These are phyloP conservation scores for Lepus townsendii DNA, from an alignment of 2,797 vertebrate genomes.

Conservation along the genomic window DNA sequence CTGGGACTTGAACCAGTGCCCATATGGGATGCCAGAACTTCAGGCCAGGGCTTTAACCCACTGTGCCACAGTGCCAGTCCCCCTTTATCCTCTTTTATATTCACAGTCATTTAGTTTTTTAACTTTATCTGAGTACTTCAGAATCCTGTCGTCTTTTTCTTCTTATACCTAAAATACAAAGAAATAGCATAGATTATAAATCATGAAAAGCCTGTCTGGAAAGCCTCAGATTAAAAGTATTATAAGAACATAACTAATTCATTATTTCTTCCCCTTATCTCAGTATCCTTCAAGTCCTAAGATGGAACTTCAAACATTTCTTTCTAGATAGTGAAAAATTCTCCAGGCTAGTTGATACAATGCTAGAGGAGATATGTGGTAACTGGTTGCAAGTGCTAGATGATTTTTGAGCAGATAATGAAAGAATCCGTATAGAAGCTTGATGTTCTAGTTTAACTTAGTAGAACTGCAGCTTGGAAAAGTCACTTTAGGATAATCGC, in stretches of 20 bases:
- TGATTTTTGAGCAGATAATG: not conserved
- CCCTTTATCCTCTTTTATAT: not conserved
- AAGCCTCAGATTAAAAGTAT: slow-evolving; percentile 34
- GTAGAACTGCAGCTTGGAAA: not conserved
- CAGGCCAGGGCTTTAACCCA: too few relatives aligned
- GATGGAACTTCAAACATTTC: not conserved
- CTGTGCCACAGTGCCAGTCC: too few relatives aligned
- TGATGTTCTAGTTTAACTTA: not conserved
- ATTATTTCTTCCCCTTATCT: slow-evolving; percentile 32
- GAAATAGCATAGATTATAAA: not conserved
- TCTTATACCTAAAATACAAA: slow-evolving; percentile 4
- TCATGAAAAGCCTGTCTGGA: not conserved
- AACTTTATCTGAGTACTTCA: not conserved
- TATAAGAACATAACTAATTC: slow-evolving; percentile 44
- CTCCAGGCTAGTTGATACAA: not conserved
- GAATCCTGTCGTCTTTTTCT: not conserved
- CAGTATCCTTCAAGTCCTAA: slow-evolving; percentile 28
- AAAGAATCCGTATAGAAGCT: not conserved
- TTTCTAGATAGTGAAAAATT: not conserved
- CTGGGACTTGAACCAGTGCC: too few relatives aligned
- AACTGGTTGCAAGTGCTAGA: not conserved
- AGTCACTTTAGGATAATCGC: not conserved
- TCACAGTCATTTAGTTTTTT: not conserved
- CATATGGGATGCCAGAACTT: too few relatives aligned
- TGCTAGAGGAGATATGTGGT: not conserved